Conservation (phyloP, 1,140 invertebrate genomes). For the Diuraphis noxia region DNA sequence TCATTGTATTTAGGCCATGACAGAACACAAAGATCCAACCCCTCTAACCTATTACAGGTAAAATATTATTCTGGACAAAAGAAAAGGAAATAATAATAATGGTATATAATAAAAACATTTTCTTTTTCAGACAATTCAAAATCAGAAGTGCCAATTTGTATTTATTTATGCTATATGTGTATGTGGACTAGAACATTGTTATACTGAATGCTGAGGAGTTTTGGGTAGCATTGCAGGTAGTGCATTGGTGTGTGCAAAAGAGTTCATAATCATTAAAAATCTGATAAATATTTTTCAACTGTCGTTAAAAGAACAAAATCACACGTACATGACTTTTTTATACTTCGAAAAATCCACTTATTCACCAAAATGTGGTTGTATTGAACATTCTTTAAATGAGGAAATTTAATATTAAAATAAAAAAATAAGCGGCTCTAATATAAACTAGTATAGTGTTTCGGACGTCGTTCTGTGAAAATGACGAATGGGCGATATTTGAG, state of each 20-base stretch:
- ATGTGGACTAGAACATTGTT: neutral
- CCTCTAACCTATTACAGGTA: neutral
- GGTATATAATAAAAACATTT: conserved; percentile 3
- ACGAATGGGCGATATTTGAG: conserved; percentile 23
- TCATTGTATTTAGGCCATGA: neutral
- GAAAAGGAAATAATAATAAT: neutral
- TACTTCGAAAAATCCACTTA: neutral
- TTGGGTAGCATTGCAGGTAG: neutral
- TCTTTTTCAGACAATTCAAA: neutral
- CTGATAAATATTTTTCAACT: neutral
- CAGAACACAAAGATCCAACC: neutral
- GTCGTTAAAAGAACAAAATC: neutral
- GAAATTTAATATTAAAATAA: conserved; percentile 28
- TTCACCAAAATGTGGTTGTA: neutral
- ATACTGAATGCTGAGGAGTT: neutral
- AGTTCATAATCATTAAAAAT: neutral
- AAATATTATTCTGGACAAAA: neutral
- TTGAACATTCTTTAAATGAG: neutral
- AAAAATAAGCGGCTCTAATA: neutral
- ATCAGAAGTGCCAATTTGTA: neutral
- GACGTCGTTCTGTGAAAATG: conserved; percentile 22
- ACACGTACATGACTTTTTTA: neutral
- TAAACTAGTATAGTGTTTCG: conserved; percentile 12
- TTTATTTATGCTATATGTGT: neutral
- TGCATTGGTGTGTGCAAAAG: neutral